Conservation (phyloP, 1,140 invertebrate species). For the Panulirus ornatus region DNA sequence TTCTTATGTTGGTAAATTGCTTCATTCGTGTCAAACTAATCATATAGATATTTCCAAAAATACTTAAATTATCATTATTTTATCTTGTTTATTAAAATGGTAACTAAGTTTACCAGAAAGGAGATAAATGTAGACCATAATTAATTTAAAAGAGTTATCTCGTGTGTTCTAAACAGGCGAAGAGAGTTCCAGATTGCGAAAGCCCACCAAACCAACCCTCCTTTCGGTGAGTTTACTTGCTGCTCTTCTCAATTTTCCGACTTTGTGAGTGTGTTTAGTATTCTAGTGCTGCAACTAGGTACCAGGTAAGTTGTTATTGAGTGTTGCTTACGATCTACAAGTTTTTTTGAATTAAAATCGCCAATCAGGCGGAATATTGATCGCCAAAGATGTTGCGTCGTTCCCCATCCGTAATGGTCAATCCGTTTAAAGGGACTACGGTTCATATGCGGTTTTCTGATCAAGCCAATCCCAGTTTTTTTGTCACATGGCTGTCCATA, state of each 20-base stretch:
- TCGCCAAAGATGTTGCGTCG: slow-evolving; percentile 60
- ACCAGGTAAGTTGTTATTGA: too few relatives aligned
- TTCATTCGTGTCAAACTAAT: neutral
- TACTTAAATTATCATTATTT: neutral
- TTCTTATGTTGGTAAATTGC: too few relatives aligned
- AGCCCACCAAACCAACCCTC: slow-evolving; percentile 55
- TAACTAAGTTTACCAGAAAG: neutral
- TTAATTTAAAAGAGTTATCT: slow-evolving; percentile 32
- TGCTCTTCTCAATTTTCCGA: neutral
- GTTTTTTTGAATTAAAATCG: neutral
- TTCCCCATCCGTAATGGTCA: slow-evolving; percentile 29
- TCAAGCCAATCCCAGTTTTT: neutral
- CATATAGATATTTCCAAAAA: neutral
- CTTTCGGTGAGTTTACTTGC: slow-evolving; percentile 55
- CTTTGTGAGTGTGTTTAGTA: neutral
- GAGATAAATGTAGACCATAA: neutral
- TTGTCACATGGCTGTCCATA: neutral
- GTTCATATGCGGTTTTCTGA: neutral
- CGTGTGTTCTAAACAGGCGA: neutral
- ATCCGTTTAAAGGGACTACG: neutral
- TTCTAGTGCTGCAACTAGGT: too few relatives aligned
- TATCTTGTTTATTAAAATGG: neutral
- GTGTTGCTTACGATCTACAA: neutral
- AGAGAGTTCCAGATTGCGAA: slow-evolving; percentile 63
- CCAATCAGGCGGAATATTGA: slow-evolving; percentile 51